Evolutionary conservation across 2,797 vertebrate genomes (phyloP).

Genomic region (Vultur gryphus): DNA sequence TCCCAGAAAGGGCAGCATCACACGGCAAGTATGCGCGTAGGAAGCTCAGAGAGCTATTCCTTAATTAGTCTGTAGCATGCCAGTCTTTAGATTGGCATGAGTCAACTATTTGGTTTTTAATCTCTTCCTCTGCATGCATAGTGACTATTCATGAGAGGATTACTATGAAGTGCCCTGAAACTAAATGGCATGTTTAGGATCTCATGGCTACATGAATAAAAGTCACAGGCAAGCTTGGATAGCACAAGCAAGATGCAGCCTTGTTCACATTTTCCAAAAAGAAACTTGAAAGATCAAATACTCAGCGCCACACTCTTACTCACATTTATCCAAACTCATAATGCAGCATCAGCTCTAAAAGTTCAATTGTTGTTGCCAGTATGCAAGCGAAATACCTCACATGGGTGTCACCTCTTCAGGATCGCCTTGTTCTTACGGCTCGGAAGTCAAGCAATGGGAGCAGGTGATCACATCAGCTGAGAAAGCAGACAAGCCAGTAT

Average conservation of each 20-base stretch:
- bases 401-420: not conserved
- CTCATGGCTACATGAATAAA: not conserved
- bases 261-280: not conserved
- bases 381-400: not conserved
- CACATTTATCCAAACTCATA: not conserved
- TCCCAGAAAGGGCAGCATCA: not conserved
- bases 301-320: not conserved
- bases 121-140: not conserved
- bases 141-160: slow-evolving; percentile 9
- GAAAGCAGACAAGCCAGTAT: not conserved
- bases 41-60: not conserved
- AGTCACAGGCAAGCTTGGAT: not conserved
- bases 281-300: not conserved
- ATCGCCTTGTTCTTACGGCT: not conserved
- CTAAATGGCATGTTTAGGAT: not conserved
- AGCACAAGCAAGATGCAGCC: not conserved
- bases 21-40: not conserved
- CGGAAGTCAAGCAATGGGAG: not conserved
- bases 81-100: not conserved
- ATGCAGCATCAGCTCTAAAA: not conserved
- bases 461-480: not conserved
- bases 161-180: slow-evolving; percentile 12
- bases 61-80: not conserved
- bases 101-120: slow-evolving; percentile 1
- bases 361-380: not conserved